Percentiles rank a stretch among this genome's conserved stretches.
Evolutionary conservation across 1,140 invertebrate genomes (phyloP).

Genomic region (Lordiphosa collinella): DNA sequence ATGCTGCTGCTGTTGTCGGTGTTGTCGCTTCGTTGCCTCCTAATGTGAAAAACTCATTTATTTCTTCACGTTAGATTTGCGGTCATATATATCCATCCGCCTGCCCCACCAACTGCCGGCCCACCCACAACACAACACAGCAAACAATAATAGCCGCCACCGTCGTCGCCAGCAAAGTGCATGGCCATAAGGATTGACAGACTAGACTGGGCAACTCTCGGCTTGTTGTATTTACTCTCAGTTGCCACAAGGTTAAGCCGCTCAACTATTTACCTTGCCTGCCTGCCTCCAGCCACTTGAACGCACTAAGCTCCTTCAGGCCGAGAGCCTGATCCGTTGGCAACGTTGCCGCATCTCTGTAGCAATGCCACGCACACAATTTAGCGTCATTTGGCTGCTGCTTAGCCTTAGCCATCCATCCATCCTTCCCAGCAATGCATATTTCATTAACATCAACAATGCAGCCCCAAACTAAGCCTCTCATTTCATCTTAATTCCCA

Average conservation of each 20-base stretch:
- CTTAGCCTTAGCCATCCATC: conserved; percentile 15
- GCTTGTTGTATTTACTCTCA: conserved; percentile 55
- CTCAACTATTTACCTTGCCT: conserved; percentile 58
- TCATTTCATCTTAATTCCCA: conserved; percentile 12
- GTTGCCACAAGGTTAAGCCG: conserved; percentile 63
- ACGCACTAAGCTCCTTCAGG: conserved; percentile 45
- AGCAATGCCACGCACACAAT: conserved; percentile 45
- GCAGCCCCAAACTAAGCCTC: conserved; percentile 32
- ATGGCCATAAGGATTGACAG: conserved; percentile 5
- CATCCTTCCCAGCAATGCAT: conserved; percentile 5
- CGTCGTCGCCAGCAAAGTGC: conserved; percentile 14
- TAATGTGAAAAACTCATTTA: conserved; percentile 77
- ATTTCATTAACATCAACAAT: conserved; percentile 48
- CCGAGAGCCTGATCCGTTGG: conserved; percentile 1
- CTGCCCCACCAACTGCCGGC: no score
- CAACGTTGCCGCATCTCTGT: neutral
- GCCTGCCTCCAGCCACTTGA: conserved; percentile 37
- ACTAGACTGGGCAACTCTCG: conserved; percentile 11
- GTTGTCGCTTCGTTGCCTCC: conserved; percentile 71
- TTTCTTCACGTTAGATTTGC: conserved; percentile 74
- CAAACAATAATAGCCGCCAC: conserved; percentile 39
- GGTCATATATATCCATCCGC: conserved; percentile 34
- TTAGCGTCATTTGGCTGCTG: conserved; percentile 51
- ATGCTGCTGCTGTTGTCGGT: conserved; percentile 17
- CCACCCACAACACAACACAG: neutral